These are phyloP conservation scores for Agelaius tricolor DNA, from an alignment of 2,113 vertebrate genomes.

Conservation along the genomic window DNA sequence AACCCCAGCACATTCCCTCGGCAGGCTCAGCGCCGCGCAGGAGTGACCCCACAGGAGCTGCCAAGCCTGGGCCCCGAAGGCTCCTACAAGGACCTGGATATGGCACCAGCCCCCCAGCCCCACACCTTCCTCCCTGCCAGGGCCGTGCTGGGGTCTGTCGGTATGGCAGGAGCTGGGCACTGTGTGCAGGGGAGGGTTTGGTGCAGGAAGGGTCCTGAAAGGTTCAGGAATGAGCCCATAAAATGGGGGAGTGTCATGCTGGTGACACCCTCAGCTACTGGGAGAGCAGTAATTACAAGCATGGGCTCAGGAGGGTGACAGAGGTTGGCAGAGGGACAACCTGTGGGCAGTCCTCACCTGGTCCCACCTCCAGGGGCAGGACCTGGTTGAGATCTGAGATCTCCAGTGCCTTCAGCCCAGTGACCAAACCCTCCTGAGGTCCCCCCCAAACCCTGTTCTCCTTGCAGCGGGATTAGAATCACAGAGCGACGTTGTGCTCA, in stretches of 20 bases:
- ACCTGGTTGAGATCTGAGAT: rapidly evolving
- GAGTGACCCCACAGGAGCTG: not conserved
- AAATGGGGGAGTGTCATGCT: rapidly evolving
- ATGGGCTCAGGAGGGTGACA: not conserved
- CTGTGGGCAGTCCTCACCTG: not conserved
- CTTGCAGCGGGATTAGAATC: conserved; percentile 8
- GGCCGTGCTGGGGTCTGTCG: not conserved
- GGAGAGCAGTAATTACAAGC: not conserved
- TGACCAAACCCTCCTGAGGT: not conserved
- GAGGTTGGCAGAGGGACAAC: rapidly evolving
- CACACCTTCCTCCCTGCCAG: not conserved
- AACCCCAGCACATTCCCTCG: rapidly evolving
- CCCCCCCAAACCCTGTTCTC: not conserved
- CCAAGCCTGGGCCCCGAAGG: rapidly evolving
- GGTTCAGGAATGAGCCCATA: not conserved
- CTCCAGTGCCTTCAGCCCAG: not conserved
- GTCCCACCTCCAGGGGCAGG: not conserved
- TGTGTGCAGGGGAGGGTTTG: rapidly evolving
- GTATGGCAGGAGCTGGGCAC: not conserved
- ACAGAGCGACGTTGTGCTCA: not conserved
- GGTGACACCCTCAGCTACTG: not conserved
- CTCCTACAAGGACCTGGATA: not conserved
- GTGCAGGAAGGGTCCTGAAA: no score
- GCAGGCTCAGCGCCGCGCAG: conserved; percentile 64
- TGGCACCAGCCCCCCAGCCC: not conserved